Conservation (phyloP, 2,113 vertebrate species). For the Sialia sialis region DNA sequence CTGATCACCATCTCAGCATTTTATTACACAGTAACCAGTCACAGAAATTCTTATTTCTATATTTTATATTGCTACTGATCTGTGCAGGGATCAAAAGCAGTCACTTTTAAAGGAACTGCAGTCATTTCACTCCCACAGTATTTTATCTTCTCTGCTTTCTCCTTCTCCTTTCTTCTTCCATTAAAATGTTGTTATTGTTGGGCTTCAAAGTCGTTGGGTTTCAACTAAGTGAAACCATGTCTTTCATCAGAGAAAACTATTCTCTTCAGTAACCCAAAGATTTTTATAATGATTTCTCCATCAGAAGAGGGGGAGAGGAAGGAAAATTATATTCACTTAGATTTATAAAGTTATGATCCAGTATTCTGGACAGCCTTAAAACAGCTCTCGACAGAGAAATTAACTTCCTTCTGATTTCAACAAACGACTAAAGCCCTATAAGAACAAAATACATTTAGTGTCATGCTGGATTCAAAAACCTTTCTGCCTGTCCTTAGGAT, state of each 20-base stretch:
- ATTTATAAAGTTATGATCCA: neutral
- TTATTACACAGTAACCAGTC: neutral
- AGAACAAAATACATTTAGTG: neutral
- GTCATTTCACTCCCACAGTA: neutral
- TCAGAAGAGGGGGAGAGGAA: neutral
- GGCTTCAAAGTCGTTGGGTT: neutral
- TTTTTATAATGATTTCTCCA: neutral
- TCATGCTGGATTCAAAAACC: neutral
- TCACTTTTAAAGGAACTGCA: neutral
- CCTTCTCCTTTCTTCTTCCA: neutral
- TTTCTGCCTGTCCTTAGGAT: neutral
- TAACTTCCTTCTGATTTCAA: neutral
- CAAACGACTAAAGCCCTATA: neutral
- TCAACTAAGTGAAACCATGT: neutral
- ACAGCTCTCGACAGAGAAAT: neutral
- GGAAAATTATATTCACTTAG: neutral
- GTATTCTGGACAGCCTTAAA: neutral
- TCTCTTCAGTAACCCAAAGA: neutral
- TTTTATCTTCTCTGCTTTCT: slow-evolving; percentile 3
- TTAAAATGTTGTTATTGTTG: neutral
- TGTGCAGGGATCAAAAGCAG: neutral
- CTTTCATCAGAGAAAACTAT: neutral
- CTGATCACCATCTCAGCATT: neutral
- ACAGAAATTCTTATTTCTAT: neutral
- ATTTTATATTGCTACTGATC: neutral